Evolutionary conservation across 2,113 vertebrate species (phyloP).

Genomic region (Pterophyllum scalare): DNA sequence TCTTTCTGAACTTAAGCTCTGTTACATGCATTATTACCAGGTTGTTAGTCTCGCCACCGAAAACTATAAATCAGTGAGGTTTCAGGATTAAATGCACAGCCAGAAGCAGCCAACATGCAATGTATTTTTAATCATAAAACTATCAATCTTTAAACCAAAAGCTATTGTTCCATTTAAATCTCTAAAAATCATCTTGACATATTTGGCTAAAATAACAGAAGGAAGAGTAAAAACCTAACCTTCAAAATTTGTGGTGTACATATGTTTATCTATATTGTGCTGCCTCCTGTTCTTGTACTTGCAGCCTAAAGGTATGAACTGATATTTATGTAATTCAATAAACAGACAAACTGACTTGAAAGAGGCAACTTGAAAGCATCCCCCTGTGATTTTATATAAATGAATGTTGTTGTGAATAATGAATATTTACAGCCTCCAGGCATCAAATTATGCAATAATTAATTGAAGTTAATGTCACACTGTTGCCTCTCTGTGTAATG

Average conservation of each 20-base stretch:
- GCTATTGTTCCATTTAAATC: background rate
- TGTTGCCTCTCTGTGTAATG: background rate
- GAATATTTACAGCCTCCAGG: slow-evolving; percentile 2
- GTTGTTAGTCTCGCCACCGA: background rate
- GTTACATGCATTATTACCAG: background rate
- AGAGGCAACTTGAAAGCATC: background rate
- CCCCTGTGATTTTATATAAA: background rate
- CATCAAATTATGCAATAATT: background rate
- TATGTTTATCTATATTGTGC: background rate
- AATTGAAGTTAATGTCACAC: background rate
- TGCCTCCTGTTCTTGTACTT: background rate
- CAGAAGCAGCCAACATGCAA: too few species aligned
- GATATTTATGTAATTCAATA: background rate
- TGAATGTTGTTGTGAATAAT: slow-evolving; percentile 5
- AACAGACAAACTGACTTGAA: slow-evolving; percentile 1
- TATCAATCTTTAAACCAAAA: background rate
- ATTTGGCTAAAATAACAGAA: background rate
- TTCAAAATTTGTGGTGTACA: background rate
- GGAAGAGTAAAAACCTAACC: background rate
- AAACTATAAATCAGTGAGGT: background rate
- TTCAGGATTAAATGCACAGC: background rate
- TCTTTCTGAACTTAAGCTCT: too few species aligned
- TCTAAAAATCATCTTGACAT: background rate
- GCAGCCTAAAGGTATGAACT: background rate
- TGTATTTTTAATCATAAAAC: background rate